Base-by-base conservation (phyloP, 2,113 vertebrate species). In the Phasianus colchicus region DNA sequence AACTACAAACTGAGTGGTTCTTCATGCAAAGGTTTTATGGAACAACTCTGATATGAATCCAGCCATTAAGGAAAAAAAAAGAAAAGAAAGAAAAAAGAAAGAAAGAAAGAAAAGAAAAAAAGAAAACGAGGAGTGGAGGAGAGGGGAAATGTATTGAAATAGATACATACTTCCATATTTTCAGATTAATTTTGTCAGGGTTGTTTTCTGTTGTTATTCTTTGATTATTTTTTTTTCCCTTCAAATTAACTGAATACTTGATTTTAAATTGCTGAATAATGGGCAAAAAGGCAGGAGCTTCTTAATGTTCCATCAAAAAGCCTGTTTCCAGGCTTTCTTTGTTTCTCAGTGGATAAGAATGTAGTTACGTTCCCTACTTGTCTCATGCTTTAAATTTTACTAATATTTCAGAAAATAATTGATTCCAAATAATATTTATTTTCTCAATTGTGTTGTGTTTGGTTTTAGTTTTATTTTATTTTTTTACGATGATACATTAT, bases 391-490 rank as follows among this genome's bases (percentile, higher is more conserved):
- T 78, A 85, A 14, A 43, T 29, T 10, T 6, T 32, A 16, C 3
- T 38, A 67, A 58, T 25, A 8, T 11, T 79, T 72, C 13, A 14
- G 20, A 76, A 92, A 83, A 54, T 24, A 45, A 50, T 36, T 64
- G 24, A 45, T 30, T 20, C 11, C 4, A 27, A 88, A 18, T 57
- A 71, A 63, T 70, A 54, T 9, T 52, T 63, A 5, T 38, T 70
- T 63, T 85, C 0, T 67, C 10, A 72, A 17, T 19, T 3, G 1
- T 30, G 3, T 32, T 36, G 60, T 64, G 0, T 18, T 34, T 34
- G 24, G 1, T 34, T 54, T 64, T 6, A 55, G 10, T 40, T 0
- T 0, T 15, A 12, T 75, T 38, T 1, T 34, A 47, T 67, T 4
- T 43, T 0, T 0, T 20, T 57, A 32, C 2, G 3, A 9, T 55